Evolutionary conservation across 2,113 vertebrate species (phyloP).

Genomic region (Tachuris rubrigastra): DNA sequence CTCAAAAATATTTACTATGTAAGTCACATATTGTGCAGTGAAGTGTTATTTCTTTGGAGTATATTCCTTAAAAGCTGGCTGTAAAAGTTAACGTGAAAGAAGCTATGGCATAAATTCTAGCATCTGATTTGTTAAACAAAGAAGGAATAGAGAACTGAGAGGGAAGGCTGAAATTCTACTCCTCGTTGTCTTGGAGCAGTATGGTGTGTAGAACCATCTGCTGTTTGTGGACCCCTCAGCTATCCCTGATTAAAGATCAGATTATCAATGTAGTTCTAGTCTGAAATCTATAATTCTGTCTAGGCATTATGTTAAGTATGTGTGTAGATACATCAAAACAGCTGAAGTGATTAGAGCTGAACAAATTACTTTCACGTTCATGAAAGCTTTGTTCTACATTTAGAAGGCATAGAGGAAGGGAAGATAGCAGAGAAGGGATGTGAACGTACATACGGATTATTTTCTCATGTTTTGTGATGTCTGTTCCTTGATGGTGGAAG

Average conservation of each 20-base stretch:
- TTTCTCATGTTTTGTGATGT: background rate
- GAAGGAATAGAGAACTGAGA: background rate
- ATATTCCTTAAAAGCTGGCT: background rate
- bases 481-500: background rate
- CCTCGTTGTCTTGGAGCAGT: background rate
- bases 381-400: slow-evolving; percentile 22
- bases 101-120: background rate
- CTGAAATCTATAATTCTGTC: slow-evolving; percentile 64
- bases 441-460: background rate
- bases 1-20: background rate
- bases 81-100: background rate
- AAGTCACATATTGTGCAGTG: background rate
- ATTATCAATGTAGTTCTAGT: slow-evolving; percentile 51
- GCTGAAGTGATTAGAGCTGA: slow-evolving; percentile 51
- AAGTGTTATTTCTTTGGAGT: background rate
- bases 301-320: slow-evolving; percentile 65
- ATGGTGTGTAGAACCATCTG: slow-evolving; percentile 17
- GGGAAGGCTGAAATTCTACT: background rate
- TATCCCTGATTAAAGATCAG: slow-evolving; percentile 50
- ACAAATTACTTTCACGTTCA: slow-evolving; percentile 27
- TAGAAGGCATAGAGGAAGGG: background rate
- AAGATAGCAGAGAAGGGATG: background rate
- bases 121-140: background rate
- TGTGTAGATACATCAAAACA: background rate
- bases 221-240: background rate